These are phyloP conservation scores for Rhabdomys pumilio DNA, from an alignment of 2,797 vertebrate species.

Conservation along the genomic window DNA sequence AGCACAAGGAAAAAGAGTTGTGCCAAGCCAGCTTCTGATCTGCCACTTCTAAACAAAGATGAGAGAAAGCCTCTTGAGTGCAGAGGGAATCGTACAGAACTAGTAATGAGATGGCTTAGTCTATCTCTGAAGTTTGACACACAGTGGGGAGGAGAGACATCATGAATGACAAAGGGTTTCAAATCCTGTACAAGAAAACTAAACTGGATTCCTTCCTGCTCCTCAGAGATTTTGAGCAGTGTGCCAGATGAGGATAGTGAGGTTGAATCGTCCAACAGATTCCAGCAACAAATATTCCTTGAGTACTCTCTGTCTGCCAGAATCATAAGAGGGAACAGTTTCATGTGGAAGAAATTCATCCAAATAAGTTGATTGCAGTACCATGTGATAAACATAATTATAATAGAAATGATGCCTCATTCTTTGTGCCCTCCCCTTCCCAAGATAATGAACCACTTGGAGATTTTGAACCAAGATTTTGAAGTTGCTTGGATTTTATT, in stretches of 20 bases:
- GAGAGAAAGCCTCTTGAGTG: neutral
- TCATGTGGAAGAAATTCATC: neutral
- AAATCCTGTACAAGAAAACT: fast-evolving
- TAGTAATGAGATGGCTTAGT: neutral
- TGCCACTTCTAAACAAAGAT: conserved; percentile 28
- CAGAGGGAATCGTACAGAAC: neutral
- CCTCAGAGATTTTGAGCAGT: neutral
- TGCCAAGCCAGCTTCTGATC: neutral
- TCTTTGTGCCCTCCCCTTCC: neutral
- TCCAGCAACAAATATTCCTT: conserved; percentile 23
- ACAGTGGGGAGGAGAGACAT: neutral
- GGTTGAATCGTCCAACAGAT: neutral
- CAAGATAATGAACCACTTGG: neutral
- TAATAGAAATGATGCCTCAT: neutral
- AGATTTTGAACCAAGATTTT: neutral
- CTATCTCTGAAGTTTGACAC: neutral
- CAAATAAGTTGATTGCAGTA: neutral
- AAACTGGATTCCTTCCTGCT: neutral
- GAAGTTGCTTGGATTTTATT: neutral
- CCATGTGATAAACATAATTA: neutral
- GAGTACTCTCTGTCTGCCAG: conserved; percentile 1
- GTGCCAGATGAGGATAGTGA: neutral
- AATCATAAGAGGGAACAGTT: neutral
- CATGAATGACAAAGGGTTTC: neutral
- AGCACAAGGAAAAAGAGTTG: neutral